phyloP scores from a whole-genome alignment of 2,113 vertebrate species.

The Xerus inauris region DNA sequence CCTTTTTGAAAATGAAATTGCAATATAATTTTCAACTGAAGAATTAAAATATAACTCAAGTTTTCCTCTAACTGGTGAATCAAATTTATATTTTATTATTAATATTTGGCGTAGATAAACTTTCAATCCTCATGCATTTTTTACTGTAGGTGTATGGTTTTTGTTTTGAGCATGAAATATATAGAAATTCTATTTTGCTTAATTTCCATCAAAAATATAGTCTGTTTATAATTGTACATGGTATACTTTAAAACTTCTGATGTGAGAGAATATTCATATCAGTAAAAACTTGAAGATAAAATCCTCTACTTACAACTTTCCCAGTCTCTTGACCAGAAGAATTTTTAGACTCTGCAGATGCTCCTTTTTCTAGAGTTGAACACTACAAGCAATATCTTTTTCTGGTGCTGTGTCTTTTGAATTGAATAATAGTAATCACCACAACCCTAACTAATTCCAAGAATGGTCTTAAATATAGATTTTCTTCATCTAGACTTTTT shows the following conservation, averaged over 20 bases:
- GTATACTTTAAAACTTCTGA: not conserved
- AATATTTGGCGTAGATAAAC: not conserved
- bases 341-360: not conserved
- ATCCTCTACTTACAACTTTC: not conserved
- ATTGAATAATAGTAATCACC: not conserved
- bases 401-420: not conserved
- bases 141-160: not conserved
- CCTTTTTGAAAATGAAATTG: not conserved
- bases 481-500: not conserved
- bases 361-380: not conserved
- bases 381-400: not conserved
- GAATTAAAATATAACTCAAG: not conserved
- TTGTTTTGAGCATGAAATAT: not conserved
- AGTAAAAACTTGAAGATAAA: not conserved
- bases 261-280: not conserved
- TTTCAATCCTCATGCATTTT: not conserved
- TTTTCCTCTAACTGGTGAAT: not conserved
- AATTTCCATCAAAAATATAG: not conserved
- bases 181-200: not conserved
- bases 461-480: not conserved
- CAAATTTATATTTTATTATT: not conserved
- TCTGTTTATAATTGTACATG: not conserved
- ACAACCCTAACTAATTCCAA: not conserved
- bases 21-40: constrained; percentile 16
- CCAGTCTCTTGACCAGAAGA: not conserved